Percentiles rank a stretch among this genome's conserved stretches.
phyloP scores from a whole-genome alignment of 2,797 vertebrate species.

The Sphenopsis melanotis region DNA sequence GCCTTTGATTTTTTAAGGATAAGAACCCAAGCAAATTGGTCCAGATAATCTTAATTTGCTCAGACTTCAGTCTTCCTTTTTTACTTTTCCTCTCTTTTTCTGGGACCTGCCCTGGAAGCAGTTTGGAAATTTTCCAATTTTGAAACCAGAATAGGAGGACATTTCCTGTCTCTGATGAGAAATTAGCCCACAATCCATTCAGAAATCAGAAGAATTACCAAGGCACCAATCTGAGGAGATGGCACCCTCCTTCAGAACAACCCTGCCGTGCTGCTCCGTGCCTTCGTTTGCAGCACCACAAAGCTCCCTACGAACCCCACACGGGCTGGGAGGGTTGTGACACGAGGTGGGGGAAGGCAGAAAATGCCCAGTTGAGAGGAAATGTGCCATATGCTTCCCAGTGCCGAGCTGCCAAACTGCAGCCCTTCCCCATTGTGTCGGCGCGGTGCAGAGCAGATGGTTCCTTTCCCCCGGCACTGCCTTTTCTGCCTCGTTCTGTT shows the following conservation, averaged over 20 bases:
- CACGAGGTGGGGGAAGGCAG: not conserved
- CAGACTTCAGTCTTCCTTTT: not conserved
- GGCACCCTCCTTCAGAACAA: accelerated
- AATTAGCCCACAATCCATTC: accelerated
- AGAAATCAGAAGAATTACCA: not conserved
- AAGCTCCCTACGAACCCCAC: accelerated
- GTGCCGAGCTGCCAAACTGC: not conserved
- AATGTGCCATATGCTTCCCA: not conserved
- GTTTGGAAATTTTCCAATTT: not conserved
- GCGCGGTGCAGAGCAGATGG: not conserved
- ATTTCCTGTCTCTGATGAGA: accelerated
- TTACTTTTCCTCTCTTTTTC: accelerated
- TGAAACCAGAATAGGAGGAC: not conserved
- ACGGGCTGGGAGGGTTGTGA: not conserved
- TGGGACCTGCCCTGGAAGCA: not conserved
- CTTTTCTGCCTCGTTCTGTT: not conserved
- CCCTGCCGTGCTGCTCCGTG: accelerated
- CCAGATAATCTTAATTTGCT: not conserved
- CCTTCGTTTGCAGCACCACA: not conserved
- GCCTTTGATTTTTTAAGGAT: not conserved
- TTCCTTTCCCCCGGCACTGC: not conserved
- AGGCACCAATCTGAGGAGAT: accelerated
- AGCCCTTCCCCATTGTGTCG: not conserved
- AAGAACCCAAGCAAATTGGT: not conserved
- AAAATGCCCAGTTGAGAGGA: not conserved